Conservation (phyloP, 1,140 invertebrate genomes). For the Drosophila kurseongensis region DNA sequence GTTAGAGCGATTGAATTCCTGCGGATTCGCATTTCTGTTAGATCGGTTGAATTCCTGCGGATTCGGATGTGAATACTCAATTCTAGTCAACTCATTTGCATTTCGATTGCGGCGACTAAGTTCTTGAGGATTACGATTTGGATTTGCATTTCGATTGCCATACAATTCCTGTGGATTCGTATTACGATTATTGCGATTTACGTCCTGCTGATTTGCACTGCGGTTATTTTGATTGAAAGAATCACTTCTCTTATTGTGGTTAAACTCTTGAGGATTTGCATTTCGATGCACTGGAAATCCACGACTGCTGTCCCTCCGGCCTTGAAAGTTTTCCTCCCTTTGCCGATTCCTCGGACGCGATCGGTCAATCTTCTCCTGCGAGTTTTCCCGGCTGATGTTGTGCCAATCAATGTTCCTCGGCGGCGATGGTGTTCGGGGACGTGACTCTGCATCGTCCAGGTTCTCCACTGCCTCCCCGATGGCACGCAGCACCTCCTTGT, state of each 20-base stretch:
- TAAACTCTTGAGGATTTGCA: neutral
- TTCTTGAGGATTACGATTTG: neutral
- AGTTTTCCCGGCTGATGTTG: neutral
- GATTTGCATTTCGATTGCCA: neutral
- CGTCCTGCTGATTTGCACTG: neutral
- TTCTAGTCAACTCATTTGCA: neutral
- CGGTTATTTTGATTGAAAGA: neutral
- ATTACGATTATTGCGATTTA: slow-evolving; percentile 4
- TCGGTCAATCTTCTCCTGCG: neutral
- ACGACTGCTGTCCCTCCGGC: neutral
- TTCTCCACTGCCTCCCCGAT: slow-evolving; percentile 26
- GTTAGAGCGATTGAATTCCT: neutral
- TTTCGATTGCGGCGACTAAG: neutral
- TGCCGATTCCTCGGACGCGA: slow-evolving; percentile 9
- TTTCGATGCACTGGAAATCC: slow-evolving; percentile 1
- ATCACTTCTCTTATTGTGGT: neutral
- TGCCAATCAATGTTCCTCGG: slow-evolving; percentile 63
- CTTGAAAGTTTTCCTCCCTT: neutral
- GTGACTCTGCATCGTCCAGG: neutral
- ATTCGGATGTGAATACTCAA: neutral
- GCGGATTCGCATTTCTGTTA: neutral
- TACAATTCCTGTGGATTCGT: neutral
- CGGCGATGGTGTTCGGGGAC: slow-evolving; percentile 42
- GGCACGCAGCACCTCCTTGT: slow-evolving; percentile 30
- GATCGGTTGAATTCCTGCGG: neutral